phyloP scores from a whole-genome alignment of 1,140 invertebrate species.

The Drosophila takahashii region DNA sequence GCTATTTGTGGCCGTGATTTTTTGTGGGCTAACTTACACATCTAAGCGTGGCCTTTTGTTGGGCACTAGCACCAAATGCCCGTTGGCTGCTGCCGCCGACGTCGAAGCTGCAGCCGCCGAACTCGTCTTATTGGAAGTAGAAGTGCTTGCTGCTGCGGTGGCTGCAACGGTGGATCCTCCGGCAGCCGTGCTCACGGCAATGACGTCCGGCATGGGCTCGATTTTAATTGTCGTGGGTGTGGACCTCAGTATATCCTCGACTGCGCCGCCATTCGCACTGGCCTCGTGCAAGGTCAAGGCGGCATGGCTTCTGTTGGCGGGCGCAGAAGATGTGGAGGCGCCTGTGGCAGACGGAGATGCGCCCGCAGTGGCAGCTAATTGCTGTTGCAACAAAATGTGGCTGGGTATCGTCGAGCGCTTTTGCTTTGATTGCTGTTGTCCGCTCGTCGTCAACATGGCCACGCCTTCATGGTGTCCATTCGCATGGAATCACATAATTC shows the following conservation, averaged over 20 bases:
- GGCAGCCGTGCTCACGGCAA: slow-evolving; percentile 48
- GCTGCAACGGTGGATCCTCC: slow-evolving; percentile 12
- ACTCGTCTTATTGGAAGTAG: slow-evolving; percentile 26
- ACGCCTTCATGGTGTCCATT: slow-evolving; percentile 69
- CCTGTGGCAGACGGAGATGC: slow-evolving; percentile 35
- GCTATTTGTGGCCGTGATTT: not conserved
- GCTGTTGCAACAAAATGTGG: slow-evolving; percentile 80
- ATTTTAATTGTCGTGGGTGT: slow-evolving; percentile 71
- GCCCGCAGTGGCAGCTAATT: slow-evolving; percentile 64
- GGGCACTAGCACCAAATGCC: slow-evolving; percentile 68
- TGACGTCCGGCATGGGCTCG: slow-evolving; percentile 78
- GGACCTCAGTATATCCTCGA: slow-evolving; percentile 73
- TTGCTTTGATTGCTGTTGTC: slow-evolving; percentile 44
- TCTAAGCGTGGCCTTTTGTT: slow-evolving; percentile 76
- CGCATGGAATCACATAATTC: slow-evolving; percentile 67
- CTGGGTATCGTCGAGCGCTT: slow-evolving; percentile 65
- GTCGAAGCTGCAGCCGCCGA: slow-evolving; percentile 31
- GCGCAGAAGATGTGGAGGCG: slow-evolving; percentile 36
- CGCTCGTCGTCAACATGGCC: slow-evolving; percentile 60
- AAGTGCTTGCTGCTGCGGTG: slow-evolving; percentile 4
- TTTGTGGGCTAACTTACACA: slow-evolving; percentile 53
- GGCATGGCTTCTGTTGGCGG: slow-evolving; percentile 46
- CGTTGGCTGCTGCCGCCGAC: slow-evolving; percentile 67
- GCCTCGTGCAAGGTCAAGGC: slow-evolving; percentile 60
- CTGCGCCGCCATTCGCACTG: slow-evolving; percentile 65